These are phyloP conservation scores for Platycercus adscitus DNA, from an alignment of 2,113 vertebrate species.

Conservation along the genomic window DNA sequence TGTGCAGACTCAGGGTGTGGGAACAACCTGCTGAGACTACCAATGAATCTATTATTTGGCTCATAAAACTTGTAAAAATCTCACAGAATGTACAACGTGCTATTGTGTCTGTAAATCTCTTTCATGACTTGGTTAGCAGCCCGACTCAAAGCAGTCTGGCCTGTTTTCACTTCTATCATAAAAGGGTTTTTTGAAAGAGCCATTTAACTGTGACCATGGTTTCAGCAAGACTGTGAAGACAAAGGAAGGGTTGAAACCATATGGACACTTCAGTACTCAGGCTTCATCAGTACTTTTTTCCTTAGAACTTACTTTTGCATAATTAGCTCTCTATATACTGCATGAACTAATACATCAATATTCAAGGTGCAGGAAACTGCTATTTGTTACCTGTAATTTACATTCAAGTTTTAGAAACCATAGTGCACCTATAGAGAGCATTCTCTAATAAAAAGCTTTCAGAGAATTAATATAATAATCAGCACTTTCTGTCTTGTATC, in stretches of 20 bases:
- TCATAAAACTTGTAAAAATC: slow-evolving; percentile 75
- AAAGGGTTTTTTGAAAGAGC: slow-evolving; percentile 73
- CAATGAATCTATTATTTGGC: slow-evolving; percentile 73
- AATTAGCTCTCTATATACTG: slow-evolving; percentile 63
- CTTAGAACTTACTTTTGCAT: slow-evolving; percentile 51
- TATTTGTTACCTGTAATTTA: slow-evolving; percentile 1
- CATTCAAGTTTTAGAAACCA: slow-evolving; percentile 11
- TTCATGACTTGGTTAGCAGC: slow-evolving; percentile 75
- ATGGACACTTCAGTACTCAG: neutral
- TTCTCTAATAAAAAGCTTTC: neutral
- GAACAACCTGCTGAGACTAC: slow-evolving; percentile 61
- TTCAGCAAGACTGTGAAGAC: slow-evolving; percentile 57
- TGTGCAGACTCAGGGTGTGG: slow-evolving; percentile 60
- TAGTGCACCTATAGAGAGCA: neutral
- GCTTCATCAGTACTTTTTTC: neutral
- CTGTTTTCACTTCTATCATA: slow-evolving; percentile 70
- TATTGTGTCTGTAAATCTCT: slow-evolving; percentile 83
- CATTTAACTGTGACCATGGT: slow-evolving; percentile 80
- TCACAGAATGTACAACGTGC: slow-evolving; percentile 76
- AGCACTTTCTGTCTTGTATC: neutral
- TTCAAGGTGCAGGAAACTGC: slow-evolving; percentile 9
- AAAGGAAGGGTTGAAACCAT: slow-evolving; percentile 64
- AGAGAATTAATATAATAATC: neutral
- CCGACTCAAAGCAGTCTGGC: slow-evolving; percentile 72
- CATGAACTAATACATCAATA: slow-evolving; percentile 60